Conservation (phyloP, 2,113 vertebrate species). For the Mesitornis unicolor region DNA sequence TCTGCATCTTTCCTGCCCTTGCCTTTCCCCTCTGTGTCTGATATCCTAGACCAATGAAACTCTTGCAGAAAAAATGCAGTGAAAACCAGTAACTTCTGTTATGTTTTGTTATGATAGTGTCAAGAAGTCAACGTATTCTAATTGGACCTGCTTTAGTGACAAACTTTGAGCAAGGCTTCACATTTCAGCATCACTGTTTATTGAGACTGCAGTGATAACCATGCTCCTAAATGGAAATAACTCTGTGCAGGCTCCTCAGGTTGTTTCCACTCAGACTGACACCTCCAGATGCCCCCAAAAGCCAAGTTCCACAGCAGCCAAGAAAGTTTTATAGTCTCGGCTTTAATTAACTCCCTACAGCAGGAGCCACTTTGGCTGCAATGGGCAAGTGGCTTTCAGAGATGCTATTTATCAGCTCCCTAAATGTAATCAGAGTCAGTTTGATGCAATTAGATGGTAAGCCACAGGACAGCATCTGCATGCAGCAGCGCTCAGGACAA, state of each 20-base stretch:
- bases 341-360: conserved; percentile 47
- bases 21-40: not conserved
- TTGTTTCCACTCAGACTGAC: not conserved
- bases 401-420: conserved; percentile 19
- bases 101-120: no score
- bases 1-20: not conserved
- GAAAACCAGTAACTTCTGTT: not conserved
- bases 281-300: not conserved
- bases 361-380: not conserved
- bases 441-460: conserved; percentile 6
- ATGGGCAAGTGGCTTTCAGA: not conserved
- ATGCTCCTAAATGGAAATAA: not conserved
- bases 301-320: not conserved
- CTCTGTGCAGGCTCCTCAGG: not conserved
- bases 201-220: not conserved
- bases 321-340: not conserved
- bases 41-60: not conserved
- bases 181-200: not conserved
- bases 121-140: not conserved
- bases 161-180: not conserved
- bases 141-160: not conserved
- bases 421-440: conserved; percentile 22
- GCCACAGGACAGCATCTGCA: not conserved
- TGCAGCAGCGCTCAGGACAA: not conserved
- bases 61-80: not conserved